A percentile compares a stretch with the other conserved stretches of the same genome.
These are phyloP conservation scores for Haliaeetus leucogaster DNA, from an alignment of 2,113 vertebrate genomes.

Conservation along the genomic window DNA sequence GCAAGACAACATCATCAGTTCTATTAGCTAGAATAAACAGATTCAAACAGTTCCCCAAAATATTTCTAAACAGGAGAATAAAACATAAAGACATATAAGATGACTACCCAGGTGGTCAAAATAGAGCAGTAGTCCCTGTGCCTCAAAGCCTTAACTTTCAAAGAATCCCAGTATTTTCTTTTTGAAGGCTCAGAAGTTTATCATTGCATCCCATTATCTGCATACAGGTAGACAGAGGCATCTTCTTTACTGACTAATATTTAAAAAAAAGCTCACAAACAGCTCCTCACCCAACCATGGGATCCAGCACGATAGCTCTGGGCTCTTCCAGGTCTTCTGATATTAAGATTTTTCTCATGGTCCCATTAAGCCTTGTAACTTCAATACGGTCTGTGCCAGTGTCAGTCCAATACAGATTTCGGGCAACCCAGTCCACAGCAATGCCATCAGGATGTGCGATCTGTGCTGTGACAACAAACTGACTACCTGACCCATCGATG, in stretches of 20 bases:
- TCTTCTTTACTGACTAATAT: not conserved
- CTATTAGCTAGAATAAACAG: not conserved
- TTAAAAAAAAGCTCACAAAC: not conserved
- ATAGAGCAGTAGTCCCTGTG: not conserved
- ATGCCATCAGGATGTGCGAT: slow-evolving; percentile 94
- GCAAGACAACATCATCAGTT: not conserved
- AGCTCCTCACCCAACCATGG: slow-evolving; percentile 84
- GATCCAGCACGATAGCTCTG: slow-evolving; percentile 93
- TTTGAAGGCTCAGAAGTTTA: not conserved
- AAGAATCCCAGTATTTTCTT: not conserved
- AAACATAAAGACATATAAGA: not conserved
- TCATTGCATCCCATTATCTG: not conserved
- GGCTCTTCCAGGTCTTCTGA: slow-evolving; percentile 95
- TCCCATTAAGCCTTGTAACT: slow-evolving; percentile 93
- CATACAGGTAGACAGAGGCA: not conserved
- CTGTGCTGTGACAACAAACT: slow-evolving; percentile 90
- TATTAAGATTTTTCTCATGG: slow-evolving; percentile 95
- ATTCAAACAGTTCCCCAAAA: not conserved
- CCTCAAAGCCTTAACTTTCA: not conserved
- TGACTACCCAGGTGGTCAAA: not conserved
- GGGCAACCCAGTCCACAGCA: slow-evolving; percentile 93
- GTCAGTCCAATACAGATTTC: slow-evolving; percentile 97
- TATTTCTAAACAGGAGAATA: not conserved
- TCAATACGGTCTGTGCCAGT: slow-evolving; percentile 96
- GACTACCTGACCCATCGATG: slow-evolving; percentile 85